Conservation (phyloP, 1,140 invertebrate genomes). For the Microplitis demolitor region DNA sequence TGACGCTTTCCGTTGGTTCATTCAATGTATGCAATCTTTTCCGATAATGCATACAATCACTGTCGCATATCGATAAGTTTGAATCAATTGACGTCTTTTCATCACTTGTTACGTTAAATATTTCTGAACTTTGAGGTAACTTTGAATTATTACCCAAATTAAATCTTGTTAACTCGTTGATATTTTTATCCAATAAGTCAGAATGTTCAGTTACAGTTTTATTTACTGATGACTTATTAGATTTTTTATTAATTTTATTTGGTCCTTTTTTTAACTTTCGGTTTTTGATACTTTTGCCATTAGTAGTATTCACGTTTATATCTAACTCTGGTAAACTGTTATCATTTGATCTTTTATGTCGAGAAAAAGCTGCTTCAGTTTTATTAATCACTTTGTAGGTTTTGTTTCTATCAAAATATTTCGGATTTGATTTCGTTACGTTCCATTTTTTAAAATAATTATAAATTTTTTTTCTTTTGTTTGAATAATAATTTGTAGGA, state of each 20-base stretch:
- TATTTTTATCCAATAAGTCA: conserved; percentile 2
- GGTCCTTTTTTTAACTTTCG: not conserved
- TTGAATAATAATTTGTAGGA: too few species aligned
- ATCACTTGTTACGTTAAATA: not conserved
- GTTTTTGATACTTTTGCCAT: too few species aligned
- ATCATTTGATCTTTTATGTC: too few species aligned
- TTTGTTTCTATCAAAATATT: too few species aligned
- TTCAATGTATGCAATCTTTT: conserved; percentile 24
- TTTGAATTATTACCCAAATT: not conserved
- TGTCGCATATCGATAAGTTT: conserved; percentile 6
- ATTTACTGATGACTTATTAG: not conserved
- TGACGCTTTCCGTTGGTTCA: conserved; percentile 22
- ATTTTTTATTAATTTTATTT: not conserved
- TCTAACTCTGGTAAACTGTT: too few species aligned
- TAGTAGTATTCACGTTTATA: too few species aligned
- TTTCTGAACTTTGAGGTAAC: not conserved
- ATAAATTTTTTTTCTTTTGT: too few species aligned
- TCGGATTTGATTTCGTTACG: too few species aligned
- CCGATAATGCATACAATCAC: conserved; percentile 25
- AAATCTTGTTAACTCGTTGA: not conserved
- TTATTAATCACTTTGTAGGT: too few species aligned
- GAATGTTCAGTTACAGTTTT: not conserved
- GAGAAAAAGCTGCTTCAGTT: too few species aligned
- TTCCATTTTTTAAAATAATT: too few species aligned
- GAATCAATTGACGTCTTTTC: not conserved